phyloP scores from a whole-genome alignment of 1,140 invertebrate species.

The Diorhabda carinulata region DNA sequence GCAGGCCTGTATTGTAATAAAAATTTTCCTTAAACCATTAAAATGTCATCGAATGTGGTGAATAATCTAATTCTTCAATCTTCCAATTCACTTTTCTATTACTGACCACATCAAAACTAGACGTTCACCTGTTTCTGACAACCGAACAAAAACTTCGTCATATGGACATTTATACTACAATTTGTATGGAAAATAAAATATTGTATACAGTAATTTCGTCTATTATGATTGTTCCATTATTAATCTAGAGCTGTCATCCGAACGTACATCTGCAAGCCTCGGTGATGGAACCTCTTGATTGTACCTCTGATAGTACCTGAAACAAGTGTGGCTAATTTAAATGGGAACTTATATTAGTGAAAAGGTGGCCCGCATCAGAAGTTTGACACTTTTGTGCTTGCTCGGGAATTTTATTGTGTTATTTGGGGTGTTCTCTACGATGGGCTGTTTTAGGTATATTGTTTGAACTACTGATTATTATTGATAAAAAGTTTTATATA shows the following conservation, averaged over 20 bases:
- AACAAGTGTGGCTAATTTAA: constrained; percentile 34
- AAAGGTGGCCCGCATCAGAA: constrained; percentile 24
- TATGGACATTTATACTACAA: constrained; percentile 32
- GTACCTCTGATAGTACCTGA: constrained; percentile 24
- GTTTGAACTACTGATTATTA: background rate
- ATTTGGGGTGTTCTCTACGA: background rate
- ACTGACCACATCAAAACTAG: constrained; percentile 6
- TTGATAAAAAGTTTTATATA: background rate
- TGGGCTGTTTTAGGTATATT: constrained; percentile 5
- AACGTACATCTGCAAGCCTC: background rate
- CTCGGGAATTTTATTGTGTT: constrained; percentile 1
- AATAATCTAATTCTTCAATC: no score
- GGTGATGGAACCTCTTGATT: background rate
- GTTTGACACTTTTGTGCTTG: constrained; percentile 21
- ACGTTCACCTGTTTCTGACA: constrained; percentile 1
- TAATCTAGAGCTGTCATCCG: background rate
- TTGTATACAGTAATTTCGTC: constrained; percentile 34
- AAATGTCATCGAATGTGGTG: no score
- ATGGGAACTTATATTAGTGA: constrained; percentile 22
- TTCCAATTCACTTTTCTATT: background rate
- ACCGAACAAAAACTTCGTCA: background rate
- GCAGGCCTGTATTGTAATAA: no score
- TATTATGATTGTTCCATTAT: constrained; percentile 18
- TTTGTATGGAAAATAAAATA: constrained; percentile 19
- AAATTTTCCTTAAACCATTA: no score